Evolutionary conservation across 2,113 vertebrate species (phyloP), one percentile per base, ranked within the genome.

Genomic region (Bubo scandiacus): DNA sequence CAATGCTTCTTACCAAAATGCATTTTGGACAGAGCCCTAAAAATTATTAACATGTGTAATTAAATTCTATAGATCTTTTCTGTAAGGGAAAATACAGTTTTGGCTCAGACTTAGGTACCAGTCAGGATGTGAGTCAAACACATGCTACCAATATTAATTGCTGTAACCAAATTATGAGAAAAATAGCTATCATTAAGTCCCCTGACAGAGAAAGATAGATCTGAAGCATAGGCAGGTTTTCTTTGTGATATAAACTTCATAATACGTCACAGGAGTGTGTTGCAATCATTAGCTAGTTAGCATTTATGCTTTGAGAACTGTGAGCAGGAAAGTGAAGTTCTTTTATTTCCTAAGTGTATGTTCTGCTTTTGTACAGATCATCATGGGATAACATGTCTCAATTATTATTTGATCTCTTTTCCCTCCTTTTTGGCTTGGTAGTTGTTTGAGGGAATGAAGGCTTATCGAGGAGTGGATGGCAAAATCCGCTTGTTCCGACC

Each of bases 371-470:
- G 45, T 45, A 40, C 6, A 26, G 59, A 15, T 74, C 10, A 4
- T 36, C 34, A 1, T 10, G 18, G 5, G 11, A 10, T 82, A 67
- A 70, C 3, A 3, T 5, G 4, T 34, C 43, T 75, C 45, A 77
- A 5, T 52, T 73, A 57, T 7, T 32, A 5, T 71, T 92, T 84
- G 23, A 47, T 86, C 23, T 92, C 25, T 80, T 90, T 73, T 73
- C 62, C 80, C 61, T 45, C 32, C 67, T 71, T 63, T 67, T 26
- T 92, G 87, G 10, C 75, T 71, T 26, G 90, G 65, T 59, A 99
- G 99, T 57, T 99, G 58, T 99, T 99, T 57, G 99, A 99, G 97
- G 99, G 99, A 29, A 86, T 99, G 98, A 99, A 99, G 96, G 99
- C 98, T 1, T 99, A 98, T 77, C 98, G 99, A 36, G 99, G 99